These are phyloP conservation scores for Heliothis peltigera DNA, from an alignment of 2,888 invertebrate species.

Conservation along the genomic window DNA sequence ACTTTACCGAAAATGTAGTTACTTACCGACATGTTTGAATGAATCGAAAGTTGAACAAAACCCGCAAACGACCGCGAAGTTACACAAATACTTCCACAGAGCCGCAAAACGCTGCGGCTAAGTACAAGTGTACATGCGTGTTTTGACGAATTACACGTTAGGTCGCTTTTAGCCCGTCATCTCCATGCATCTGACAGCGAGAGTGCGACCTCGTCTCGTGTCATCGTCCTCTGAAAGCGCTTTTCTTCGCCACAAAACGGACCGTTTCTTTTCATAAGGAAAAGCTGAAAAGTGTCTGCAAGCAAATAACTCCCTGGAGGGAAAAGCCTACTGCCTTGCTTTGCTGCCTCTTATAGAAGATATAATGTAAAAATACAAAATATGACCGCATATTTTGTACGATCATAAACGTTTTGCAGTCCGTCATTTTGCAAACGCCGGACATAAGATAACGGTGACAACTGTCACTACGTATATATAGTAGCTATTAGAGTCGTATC, in stretches of 20 bases:
- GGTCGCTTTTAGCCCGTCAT: slow-evolving; percentile 85
- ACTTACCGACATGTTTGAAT: slow-evolving; percentile 4
- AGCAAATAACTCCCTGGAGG: slow-evolving; percentile 90
- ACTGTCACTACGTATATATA: slow-evolving; percentile 15
- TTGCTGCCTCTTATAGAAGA: slow-evolving; percentile 79
- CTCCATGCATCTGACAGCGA: slow-evolving; percentile 85
- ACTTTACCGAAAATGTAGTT: background rate
- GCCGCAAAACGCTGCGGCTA: slow-evolving; percentile 39
- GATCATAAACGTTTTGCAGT: slow-evolving; percentile 64
- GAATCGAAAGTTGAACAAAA: slow-evolving; percentile 25
- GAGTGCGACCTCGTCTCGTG: slow-evolving; percentile 89
- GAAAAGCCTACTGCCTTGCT: slow-evolving; percentile 88
- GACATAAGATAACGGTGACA: slow-evolving; percentile 29
- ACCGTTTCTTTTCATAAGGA: slow-evolving; percentile 90
- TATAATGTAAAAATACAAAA: slow-evolving; percentile 84
- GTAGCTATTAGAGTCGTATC: slow-evolving; percentile 11
- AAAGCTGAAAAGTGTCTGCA: slow-evolving; percentile 90
- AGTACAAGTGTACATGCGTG: slow-evolving; percentile 68
- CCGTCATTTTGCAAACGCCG: slow-evolving; percentile 41
- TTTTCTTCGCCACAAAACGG: slow-evolving; percentile 89
- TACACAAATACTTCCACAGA: slow-evolving; percentile 39
- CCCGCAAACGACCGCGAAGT: slow-evolving; percentile 30
- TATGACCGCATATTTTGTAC: slow-evolving; percentile 71
- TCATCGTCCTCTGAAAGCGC: slow-evolving; percentile 90
- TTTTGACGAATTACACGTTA: slow-evolving; percentile 86